Base-by-base conservation (phyloP, 2,888 invertebrate genomes). In the Acheta domesticus region DNA sequence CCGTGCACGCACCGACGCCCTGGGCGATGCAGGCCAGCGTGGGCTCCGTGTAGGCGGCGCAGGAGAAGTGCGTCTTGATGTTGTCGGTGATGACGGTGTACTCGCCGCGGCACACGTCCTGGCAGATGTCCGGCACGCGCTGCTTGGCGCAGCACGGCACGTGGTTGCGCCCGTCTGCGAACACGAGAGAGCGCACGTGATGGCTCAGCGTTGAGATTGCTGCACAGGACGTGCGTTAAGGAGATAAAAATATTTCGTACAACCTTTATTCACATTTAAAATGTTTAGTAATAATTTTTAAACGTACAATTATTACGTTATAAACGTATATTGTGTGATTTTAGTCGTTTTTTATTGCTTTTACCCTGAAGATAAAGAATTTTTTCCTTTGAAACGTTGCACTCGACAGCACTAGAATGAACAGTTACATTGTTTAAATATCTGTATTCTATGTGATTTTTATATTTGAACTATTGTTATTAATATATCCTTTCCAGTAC, bases 21-120 rank as follows among this genome's bases (percentile, higher is more conserved):
- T 94, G 93, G 49, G 94, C 92, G 83, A 95, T 94, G 85, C 95
- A 95, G 80, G 94, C 93, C 73, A 95, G 86, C 0, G 95, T 95
- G 84, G 93, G 92, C 84, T 94, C 92, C 83, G 95, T 95, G 84
- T 94, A 94, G 0, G 93, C 90, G 0, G 94, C 93, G 85, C 95
- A 95, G 3, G 94, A 94, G 86, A 95, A 94, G 84, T 95, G 94
- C 0, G 94, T 94, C 86, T 93, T 93, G 81, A 95, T 92, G 84
- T 93, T 93, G 85, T 95, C 94, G 0, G 94, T 94, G 81, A 94
- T 94, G 1, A 94, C 92, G 0, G 94, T 94, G 86, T 95, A 95
- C 86, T 95, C 94, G 48, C 95, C 95, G 1, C 94, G 89, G 85
- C 95, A 95, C 82, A 95, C 94, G 83, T 95, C 94, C 85, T 94